Base-by-base conservation (phyloP, 2,888 invertebrate genomes). In the Theristus sp. region DNA sequence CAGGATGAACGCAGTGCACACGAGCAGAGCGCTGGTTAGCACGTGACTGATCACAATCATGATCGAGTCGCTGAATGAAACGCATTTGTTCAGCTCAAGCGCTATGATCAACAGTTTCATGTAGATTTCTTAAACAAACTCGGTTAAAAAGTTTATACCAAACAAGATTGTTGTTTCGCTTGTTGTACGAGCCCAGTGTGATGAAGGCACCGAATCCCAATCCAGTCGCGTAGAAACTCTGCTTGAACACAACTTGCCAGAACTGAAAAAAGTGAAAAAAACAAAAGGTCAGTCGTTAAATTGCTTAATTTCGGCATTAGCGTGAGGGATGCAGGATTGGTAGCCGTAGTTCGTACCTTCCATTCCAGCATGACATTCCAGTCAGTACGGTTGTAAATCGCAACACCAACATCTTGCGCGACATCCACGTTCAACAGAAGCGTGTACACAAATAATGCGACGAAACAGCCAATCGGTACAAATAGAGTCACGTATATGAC, bases 131-230 rank as follows among this genome's bases (percentile, higher is more conserved):
- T n/a, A n/a, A n/a, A n/a, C n/a, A n/a, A n/a, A n/a, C n/a, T n/a
- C n/a, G n/a, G n/a, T n/a, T n/a, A n/a, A n/a, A n/a, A n/a, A n/a
- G n/a, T n/a, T n/a, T n/a, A n/a, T n/a, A 69, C 69, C 67, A 63
- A 29, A 73, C 71, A 24, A 73, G 64, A 60, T 73, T 73, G 64
- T 71, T 72, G 60, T 63, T 67, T 56, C 70, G 64, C 61, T 71
- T 70, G 64, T 69, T 71, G 64, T 73, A 73, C n/a, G 68, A 68
- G 30, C 68, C 70, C 60, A 73, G 67, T 3, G 73, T 71, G 61
- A 72, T 73, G 62, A 69, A 71, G 2, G 69, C 69, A 2, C 73
- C 73, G 61, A 70, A 71, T 24, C 73, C 73, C 47, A 71, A 64
- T 10, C 72, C 72, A 28, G 66, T 67, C 20, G 72, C 71, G 10